Base-by-base conservation (phyloP, 1,140 invertebrate species). In the Helicoverpa zea region DNA sequence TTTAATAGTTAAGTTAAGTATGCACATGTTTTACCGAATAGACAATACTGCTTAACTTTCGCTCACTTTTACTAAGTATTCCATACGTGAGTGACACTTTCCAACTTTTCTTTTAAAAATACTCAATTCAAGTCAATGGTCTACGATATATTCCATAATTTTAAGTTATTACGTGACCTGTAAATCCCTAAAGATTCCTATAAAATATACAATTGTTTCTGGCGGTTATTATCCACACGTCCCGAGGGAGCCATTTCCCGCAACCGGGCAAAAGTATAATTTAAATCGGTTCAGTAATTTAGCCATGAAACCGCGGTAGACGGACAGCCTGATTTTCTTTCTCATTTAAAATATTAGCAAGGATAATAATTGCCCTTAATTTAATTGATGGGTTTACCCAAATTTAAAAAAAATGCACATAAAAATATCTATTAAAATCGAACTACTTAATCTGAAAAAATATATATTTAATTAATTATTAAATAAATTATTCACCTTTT, bases 401-500 rank as follows among this genome's bases (percentile, higher is more conserved):
- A 35, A 35, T 35, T 56, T 14, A n/a, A 54, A 54, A 56, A 56
- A 56, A n/a, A n/a, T n/a, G 14, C 52, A n/a, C 3, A 1, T 35
- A 56, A n/a, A 56, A 56, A 1, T n/a, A n/a, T n/a, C n/a, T 56
- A 14, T 2, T n/a, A 13, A 30, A 61, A 29, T 35, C 35, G 35
- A 35, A 4, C 11, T 59, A 59, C 23, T 23, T n/a, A n/a, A n/a
- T n/a, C n/a, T n/a, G n/a, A n/a, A n/a, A n/a, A n/a, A n/a, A n/a
- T n/a, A n/a, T n/a, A n/a, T n/a, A n/a, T n/a, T n/a, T n/a, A n/a
- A n/a, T n/a, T n/a, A n/a, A n/a, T n/a, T 43, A 64, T 64, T 16
- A 7, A 47, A 47, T 66, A n/a, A n/a, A n/a, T n/a, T n/a, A 66
- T 70, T 70, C 18, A 70, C 66, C 66, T 51, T 51, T 29, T 43